Evolutionary conservation across 2,888 invertebrate genomes (phyloP).

Genomic region (Amblyjoppa fuscipennis): DNA sequence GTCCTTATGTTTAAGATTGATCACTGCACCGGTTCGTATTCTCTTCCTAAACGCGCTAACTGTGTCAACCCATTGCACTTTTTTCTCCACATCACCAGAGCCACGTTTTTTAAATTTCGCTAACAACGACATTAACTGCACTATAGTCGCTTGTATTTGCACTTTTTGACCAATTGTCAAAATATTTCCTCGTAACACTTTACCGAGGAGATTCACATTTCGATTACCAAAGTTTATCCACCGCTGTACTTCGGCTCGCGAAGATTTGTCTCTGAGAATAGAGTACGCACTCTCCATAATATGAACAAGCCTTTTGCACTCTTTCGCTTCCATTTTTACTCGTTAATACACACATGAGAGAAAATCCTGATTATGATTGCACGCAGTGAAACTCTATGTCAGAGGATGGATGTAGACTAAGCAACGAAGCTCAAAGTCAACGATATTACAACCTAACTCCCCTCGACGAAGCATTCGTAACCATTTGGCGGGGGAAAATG

Average conservation of each 20-base stretch:
- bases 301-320: not conserved
- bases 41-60: constrained; percentile 21
- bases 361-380: not conserved
- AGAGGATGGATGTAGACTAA: not conserved
- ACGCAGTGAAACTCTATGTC: not conserved
- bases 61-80: constrained; percentile 33
- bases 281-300: not conserved
- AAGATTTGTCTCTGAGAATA: not conserved
- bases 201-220: not conserved
- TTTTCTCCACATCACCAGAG: not conserved
- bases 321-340: not conserved
- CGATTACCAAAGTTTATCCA: not conserved
- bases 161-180: not conserved
- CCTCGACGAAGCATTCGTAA: not conserved
- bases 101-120: not conserved
- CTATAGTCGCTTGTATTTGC: not conserved
- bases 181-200: not conserved
- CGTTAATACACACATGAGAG: not conserved
- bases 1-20: constrained; percentile 50
- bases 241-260: not conserved
- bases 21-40: constrained; percentile 50
- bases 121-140: not conserved
- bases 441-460: not conserved
- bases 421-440: not conserved
- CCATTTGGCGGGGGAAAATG: no score